Evolutionary conservation across 2,113 vertebrate genomes (phyloP), one percentile per base, ranked within the genome.

Genomic region (Fregetta grallaria): DNA sequence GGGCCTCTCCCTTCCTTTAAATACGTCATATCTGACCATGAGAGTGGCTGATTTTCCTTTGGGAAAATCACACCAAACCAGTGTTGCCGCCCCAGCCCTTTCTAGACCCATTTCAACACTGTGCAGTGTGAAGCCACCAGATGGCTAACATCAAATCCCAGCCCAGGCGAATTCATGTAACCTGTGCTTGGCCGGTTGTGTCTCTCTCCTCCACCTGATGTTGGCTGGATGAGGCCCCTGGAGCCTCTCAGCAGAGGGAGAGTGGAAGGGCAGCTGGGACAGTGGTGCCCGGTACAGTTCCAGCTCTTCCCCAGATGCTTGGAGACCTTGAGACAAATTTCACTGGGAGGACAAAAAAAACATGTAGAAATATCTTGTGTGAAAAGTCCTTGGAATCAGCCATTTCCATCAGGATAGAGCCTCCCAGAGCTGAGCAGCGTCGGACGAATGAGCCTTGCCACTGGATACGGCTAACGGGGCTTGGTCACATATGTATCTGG

Each of bases 391-490:
- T 67, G 65, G 25, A 42, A 56, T 62, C 32, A 47, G 19, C 12
- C 14, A 16, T 63, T 81, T 68, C 59, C 12, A 38, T 53, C 30
- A 79, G 11, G 38, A 10, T 58, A 49, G 34, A 52, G 34, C 21
- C 8, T 86, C 55, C 9, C 21, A 40, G 34, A 67, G n/a, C 34
- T 7, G 9, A 80, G 40, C 40, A 80, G 50, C 6, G 14, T 15
- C 4, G 6, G 49, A 40, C 3, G 5, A 44, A 36, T 45, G 19
- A 70, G 27, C 7, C 26, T 63, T 1, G 2, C 12, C 17, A 4
- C n/a, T 22, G 70, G 19, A 6, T 34, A 34, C 1, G 0, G 5
- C n/a, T n/a, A 65, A 42, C 0, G 1, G n/a, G 20, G 26, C 13
- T 42, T 32, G 20, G 26, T 22, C 27, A 49, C 36, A 26, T 6